Base-by-base conservation (phyloP, 2,888 invertebrate genomes). In the Theodoxus fluviatilis region DNA sequence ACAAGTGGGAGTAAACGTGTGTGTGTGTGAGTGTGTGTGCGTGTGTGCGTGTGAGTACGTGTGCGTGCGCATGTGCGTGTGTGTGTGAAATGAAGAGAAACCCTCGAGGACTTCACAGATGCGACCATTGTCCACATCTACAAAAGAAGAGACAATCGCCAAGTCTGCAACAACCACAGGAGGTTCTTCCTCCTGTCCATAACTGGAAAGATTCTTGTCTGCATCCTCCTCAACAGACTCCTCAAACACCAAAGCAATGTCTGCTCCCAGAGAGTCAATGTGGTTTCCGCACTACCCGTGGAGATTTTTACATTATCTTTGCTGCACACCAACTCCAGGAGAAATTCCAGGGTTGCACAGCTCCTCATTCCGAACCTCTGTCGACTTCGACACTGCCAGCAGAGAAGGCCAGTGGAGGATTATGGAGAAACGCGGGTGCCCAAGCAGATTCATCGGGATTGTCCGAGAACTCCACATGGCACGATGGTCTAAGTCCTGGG, bases 21-120 rank as follows among this genome's bases (percentile, higher is more conserved):
- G n/a, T n/a, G n/a, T n/a, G n/a, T n/a, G n/a, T n/a, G n/a, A n/a
- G n/a, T n/a, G n/a, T n/a, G n/a, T n/a, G n/a, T n/a, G n/a, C n/a
- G n/a, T n/a, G n/a, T n/a, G n/a, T n/a, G n/a, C n/a, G n/a, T n/a
- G n/a, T n/a, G n/a, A n/a, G n/a, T n/a, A n/a, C n/a, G n/a, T n/a
- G n/a, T n/a, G n/a, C n/a, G n/a, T n/a, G n/a, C n/a, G n/a, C n/a
- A n/a, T n/a, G n/a, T n/a, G n/a, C n/a, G n/a, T n/a, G n/a, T n/a
- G n/a, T n/a, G n/a, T n/a, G n/a, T n/a, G n/a, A n/a, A n/a, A n/a
- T n/a, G n/a, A n/a, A n/a, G n/a, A n/a, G n/a, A n/a, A n/a, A n/a
- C n/a, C n/a, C n/a, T n/a, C n/a, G n/a, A 75, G 68, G 70, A 76
- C n/a, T 61, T 65, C 55, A 76, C 70, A 57, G 73, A 75, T 64